Evolutionary conservation across 23 tunicate species (phyloP).

Genomic region (Corella eumyota): DNA sequence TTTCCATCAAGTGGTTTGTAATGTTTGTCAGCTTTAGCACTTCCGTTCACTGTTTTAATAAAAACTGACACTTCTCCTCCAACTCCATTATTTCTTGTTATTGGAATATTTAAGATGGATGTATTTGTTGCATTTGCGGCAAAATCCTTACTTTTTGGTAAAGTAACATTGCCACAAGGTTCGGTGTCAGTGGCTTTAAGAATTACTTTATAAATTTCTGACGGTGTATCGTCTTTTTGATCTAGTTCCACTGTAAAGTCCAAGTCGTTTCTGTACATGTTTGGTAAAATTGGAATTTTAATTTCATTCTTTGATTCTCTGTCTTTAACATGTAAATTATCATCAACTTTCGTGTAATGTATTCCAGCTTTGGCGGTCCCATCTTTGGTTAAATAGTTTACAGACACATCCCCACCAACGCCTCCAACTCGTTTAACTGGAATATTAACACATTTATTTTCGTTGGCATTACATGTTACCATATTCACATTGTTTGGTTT

Average conservation of each 20-base stretch:
- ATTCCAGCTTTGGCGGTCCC: slow-evolving; percentile 44
- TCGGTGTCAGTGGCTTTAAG: slow-evolving; percentile 12
- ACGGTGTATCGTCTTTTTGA: too few species aligned
- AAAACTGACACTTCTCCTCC: slow-evolving; percentile 31
- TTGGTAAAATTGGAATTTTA: slow-evolving; percentile 3
- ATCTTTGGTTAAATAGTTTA: slow-evolving; percentile 27
- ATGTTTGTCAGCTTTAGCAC: slow-evolving; percentile 20
- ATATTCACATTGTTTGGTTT: not conserved
- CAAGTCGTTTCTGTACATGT: slow-evolving; percentile 15
- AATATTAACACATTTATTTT: not conserved
- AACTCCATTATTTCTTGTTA: slow-evolving; percentile 14
- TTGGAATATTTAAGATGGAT: slow-evolving; percentile 3
- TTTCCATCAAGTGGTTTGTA: slow-evolving; percentile 15
- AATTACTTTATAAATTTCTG: too few species aligned
- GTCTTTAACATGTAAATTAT: not conserved
- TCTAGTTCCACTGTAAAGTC: slow-evolving; percentile 4
- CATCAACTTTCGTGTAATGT: slow-evolving; percentile 7
- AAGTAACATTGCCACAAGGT: slow-evolving; percentile 1
- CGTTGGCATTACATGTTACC: slow-evolving; percentile 1
- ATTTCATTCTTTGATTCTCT: slow-evolving; percentile 3
- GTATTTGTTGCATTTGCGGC: slow-evolving; percentile 6
- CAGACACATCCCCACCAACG: slow-evolving; percentile 24
- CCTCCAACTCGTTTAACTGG: slow-evolving; percentile 40
- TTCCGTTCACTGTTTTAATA: not conserved
- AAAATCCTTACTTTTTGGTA: not conserved